Evolutionary conservation across 2,888 invertebrate genomes (phyloP).

Genomic region (Clanis bilineata): DNA sequence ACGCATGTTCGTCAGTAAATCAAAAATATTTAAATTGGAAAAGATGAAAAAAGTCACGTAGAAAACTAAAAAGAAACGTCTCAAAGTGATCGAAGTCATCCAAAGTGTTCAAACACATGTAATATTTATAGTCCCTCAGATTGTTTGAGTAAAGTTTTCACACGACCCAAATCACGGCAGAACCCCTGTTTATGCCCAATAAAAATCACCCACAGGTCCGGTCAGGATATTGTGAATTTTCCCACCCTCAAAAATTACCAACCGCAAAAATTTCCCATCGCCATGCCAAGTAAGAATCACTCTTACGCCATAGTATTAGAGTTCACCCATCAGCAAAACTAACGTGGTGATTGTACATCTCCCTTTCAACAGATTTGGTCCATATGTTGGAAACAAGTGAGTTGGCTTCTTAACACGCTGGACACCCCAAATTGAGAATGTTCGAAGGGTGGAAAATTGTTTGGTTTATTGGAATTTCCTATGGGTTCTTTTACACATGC

Average conservation of each 20-base stretch:
- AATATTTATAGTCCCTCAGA: conserved; percentile 35
- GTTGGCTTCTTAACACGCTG: conserved; percentile 70
- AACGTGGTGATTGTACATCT: conserved; percentile 37
- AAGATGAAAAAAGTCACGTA: not conserved
- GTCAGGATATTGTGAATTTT: conserved; percentile 73
- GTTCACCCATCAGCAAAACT: conserved; percentile 21
- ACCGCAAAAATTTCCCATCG: conserved; percentile 34
- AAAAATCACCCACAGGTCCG: conserved; percentile 75
- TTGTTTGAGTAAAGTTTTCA: conserved; percentile 66
- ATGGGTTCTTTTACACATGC: conserved; percentile 59
- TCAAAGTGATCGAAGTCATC: not conserved
- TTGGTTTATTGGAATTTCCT: conserved; percentile 76
- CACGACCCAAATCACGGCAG: conserved; percentile 55
- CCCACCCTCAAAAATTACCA: conserved; percentile 65
- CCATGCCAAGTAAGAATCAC: conserved; percentile 26
- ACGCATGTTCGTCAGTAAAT: too few species aligned
- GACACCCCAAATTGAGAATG: conserved; percentile 76
- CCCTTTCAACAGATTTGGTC: conserved; percentile 64
- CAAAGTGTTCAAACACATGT: conserved; percentile 33
- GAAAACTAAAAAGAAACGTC: not conserved
- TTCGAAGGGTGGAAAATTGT: conserved; percentile 65
- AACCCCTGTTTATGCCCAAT: conserved; percentile 74
- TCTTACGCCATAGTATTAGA: conserved; percentile 27
- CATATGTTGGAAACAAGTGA: conserved; percentile 77
- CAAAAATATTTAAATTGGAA: too few species aligned